phyloP scores from a whole-genome alignment of 2,113 vertebrate species.

The Mobula birostris region DNA sequence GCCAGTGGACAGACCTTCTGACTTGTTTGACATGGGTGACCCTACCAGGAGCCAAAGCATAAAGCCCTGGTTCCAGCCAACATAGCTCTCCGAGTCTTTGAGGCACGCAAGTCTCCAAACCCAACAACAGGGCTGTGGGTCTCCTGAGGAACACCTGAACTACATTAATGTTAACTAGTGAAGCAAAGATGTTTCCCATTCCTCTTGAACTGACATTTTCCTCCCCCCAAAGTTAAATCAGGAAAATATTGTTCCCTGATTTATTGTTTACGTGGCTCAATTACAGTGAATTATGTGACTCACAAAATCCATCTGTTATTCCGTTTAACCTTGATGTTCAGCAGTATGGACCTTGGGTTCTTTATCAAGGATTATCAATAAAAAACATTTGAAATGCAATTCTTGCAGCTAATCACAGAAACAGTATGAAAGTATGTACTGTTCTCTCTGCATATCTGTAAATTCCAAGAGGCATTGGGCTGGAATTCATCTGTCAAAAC shows the following conservation, averaged over 20 bases:
- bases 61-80: no score
- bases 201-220: neutral
- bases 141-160: neutral
- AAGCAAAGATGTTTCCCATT: neutral
- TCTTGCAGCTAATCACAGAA: neutral
- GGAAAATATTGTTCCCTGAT: no score
- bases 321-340: neutral
- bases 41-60: no score
- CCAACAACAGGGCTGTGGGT: no score
- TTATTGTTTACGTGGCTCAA: neutral
- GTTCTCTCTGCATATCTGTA: neutral
- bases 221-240: neutral
- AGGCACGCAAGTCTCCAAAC: no score
- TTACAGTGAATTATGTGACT: neutral
- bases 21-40: no score
- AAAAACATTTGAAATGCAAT: neutral
- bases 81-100: no score
- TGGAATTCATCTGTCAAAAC: neutral
- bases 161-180: neutral
- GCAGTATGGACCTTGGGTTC: neutral
- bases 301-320: neutral
- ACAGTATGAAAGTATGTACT: neutral
- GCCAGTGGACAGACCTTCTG: no score
- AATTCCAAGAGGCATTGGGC: neutral
- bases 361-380: constrained; percentile 23